These are phyloP conservation scores for Stenotaenia linearis DNA, from an alignment of 2,888 invertebrate species.

Conservation along the genomic window DNA sequence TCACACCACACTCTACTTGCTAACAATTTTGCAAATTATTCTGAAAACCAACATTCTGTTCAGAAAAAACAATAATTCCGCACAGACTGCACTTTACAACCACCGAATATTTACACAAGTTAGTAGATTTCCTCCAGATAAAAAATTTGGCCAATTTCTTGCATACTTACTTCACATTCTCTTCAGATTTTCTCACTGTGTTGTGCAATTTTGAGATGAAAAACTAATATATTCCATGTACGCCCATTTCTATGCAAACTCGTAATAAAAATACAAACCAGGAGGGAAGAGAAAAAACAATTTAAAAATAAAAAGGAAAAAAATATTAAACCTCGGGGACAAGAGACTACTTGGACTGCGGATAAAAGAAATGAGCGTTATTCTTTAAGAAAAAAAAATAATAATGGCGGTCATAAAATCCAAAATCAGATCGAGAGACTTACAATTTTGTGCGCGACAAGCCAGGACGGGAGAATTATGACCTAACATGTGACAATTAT, in stretches of 20 bases:
- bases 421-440: background rate
- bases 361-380: background rate
- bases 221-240: background rate
- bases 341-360: too few species aligned
- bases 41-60: too few species aligned
- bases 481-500: background rate
- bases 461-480: background rate
- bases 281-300: background rate
- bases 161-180: too few species aligned
- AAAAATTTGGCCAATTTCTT: too few species aligned
- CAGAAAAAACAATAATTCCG: too few species aligned
- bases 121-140: too few species aligned
- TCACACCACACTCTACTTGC: too few species aligned
- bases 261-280: background rate
- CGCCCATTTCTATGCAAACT: background rate
- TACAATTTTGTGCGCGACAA: background rate
- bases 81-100: too few species aligned
- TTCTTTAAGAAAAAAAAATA: background rate
- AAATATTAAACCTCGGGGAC: background rate
- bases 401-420: background rate
- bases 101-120: too few species aligned
- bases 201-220: too few species aligned
- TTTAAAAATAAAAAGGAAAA: background rate
- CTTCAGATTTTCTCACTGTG: too few species aligned
- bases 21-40: too few species aligned